Evolutionary conservation across 2,888 invertebrate genomes (phyloP).

Genomic region (Helobdella robusta): DNA sequence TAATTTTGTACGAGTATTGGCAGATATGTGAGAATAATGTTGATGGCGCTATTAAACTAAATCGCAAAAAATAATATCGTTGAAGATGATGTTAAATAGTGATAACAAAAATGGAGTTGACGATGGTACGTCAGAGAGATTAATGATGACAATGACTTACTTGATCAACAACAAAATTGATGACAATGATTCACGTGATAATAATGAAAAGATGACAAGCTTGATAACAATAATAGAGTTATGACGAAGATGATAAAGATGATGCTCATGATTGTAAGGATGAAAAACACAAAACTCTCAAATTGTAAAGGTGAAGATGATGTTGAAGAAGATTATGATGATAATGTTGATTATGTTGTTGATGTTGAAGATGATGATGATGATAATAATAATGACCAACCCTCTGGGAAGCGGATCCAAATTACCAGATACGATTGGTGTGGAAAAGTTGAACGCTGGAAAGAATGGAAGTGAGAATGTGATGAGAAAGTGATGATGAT

Average conservation of each 20-base stretch:
- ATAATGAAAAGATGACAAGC: neutral
- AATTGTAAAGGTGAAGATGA: neutral
- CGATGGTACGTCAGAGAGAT: neutral
- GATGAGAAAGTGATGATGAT: too few relatives aligned
- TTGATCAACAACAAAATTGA: neutral
- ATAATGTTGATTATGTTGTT: neutral
- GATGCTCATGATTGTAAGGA: neutral
- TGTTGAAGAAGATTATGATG: neutral
- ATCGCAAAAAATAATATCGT: neutral
- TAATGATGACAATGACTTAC: neutral
- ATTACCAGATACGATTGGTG: neutral
- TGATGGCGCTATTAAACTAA: too few relatives aligned
- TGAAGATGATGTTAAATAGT: neutral
- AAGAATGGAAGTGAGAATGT: neutral
- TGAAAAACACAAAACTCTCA: neutral
- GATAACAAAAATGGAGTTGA: neutral
- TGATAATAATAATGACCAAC: slow-evolving; percentile 25
- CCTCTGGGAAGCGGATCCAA: slow-evolving; percentile 59
- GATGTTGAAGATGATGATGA: neutral
- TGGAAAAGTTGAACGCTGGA: neutral
- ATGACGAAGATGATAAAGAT: neutral
- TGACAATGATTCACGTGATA: neutral
- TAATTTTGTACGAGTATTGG: too few relatives aligned
- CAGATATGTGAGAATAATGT: too few relatives aligned
- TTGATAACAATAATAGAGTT: neutral